Base-by-base conservation (phyloP, 2,797 vertebrate genomes). In the Poeciliopsis gracilis region DNA sequence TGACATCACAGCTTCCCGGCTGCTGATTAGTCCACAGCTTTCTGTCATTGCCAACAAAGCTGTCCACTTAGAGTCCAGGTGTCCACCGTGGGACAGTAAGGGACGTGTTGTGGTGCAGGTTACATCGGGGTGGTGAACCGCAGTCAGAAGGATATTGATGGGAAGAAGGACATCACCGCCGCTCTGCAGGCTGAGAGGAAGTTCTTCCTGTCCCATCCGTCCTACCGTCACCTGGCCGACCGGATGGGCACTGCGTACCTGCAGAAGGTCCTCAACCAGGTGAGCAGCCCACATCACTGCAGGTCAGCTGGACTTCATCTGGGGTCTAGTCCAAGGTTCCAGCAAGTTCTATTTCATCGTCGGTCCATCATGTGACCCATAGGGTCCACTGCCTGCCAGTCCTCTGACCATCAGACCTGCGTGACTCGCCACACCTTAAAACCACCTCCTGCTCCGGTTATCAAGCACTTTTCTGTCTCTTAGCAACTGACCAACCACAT, bases 401-500 rank as follows among this genome's bases (percentile, higher is more conserved):
- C 28, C 59, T 30, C n/a, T 33, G 59, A 30, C 33, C 30, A 15
- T 61, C 59, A 61, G 59, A 16, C 33, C 30, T 7, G 30, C 30
- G 15, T 59, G 4, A 30, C 57, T 15, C 2, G 5, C 59, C 59
- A 61, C 59, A 23, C 59, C 11, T 33, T 30, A 28, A 59, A 15
- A 28, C 53, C 53, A 15, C 59, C 16, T 1, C 30, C 30, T 63
- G 30, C 28, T 5, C 57, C 25, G 36, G 57, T 75, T 77, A 88
- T 71, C 51, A 2, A 43, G 25, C 16, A 2, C 61, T n/a, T 86
- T 45, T 82, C 71, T 1, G 30, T 86, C 47, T 3, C 11, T 38
- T 63, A 99, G 98, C 98, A 99, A 99, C 92, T 99, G 94, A 99
- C 98, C 83, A 99, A 99, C 88, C 98, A 99, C 89, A 99, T 99